phyloP scores from a whole-genome alignment of 2,113 vertebrate genomes.

The Eulemur macaco region DNA sequence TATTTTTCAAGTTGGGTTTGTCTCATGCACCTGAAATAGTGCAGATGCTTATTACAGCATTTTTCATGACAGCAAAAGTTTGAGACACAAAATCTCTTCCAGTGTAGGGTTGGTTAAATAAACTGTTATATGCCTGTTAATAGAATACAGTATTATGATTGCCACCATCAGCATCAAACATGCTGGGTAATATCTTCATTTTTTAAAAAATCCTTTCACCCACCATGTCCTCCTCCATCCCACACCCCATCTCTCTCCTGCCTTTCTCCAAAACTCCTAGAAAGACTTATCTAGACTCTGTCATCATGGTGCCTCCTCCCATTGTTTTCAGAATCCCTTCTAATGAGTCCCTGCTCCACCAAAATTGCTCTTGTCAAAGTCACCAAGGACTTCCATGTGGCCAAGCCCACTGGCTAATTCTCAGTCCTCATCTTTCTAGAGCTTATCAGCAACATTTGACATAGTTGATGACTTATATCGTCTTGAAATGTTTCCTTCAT shows the following conservation, averaged over 20 bases:
- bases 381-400: not conserved
- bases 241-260: not conserved
- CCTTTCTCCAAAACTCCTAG: not conserved
- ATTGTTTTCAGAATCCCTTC: not conserved
- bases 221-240: not conserved
- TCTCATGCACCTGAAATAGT: not conserved
- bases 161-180: not conserved
- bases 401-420: not conserved
- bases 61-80: not conserved
- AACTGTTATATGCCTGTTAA: not conserved
- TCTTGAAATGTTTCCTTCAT: not conserved
- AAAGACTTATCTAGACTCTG: not conserved
- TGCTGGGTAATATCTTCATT: not conserved
- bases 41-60: not conserved
- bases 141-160: too few species aligned
- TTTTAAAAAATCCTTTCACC: not conserved
- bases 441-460: not conserved
- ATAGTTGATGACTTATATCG: not conserved
- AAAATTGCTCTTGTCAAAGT: not conserved
- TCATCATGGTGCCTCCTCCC: not conserved
- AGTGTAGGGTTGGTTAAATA: not conserved
- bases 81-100: not conserved
- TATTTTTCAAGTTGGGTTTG: not conserved
- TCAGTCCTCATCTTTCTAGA: not conserved
- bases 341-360: not conserved